Base-by-base conservation (phyloP, 2,888 invertebrate species). In the Patella caerulea region DNA sequence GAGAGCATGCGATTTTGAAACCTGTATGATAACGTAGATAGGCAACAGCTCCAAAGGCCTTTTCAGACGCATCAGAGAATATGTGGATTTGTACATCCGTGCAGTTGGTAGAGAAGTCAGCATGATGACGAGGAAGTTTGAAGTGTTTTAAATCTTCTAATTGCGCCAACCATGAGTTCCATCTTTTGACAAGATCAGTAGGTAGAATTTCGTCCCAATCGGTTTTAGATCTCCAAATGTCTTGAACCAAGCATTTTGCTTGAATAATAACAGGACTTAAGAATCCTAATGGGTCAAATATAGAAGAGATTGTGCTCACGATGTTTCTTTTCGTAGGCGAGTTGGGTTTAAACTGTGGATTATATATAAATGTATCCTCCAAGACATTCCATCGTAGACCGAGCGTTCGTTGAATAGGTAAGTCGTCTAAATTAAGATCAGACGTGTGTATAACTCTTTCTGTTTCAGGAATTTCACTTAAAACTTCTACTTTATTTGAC, bases 381-480 rank as follows among this genome's bases (percentile, higher is more conserved):
- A 34, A 14, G 9, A 74, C 69, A 52, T 69, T 69, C 74, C 74
- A 74, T 14, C 59, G 17, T 11, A 74, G 52, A 19, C 74, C 74
- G 3, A 74, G 56, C 19, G 69, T 65, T n/a, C 69, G 74, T 45
- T 74, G 69, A 65, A 56, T 55, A 17, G 73, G 29, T 56, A 34
- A 34, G 19, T 53, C 52, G 17, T 69, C 45, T 34, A 76, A 24
- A 72, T 76, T 59, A n/a, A 76, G 34, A 34, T 72, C 34, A n/a
- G 53, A 53, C 3, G 24, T 29, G 19, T 19, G 53, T n/a, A 69
- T 73, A 11, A 69, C 77, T 52, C 74, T 55, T 65, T 77, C 77
- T 14, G 17, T 55, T 53, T 74, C 54, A 12, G 77, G 77, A 9
- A 77, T 74, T 12, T n/a, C 34, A 14, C 59, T 12, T n/a, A 77